Conservation (phyloP, 2,113 vertebrate species). For the Xenus cinereus region DNA sequence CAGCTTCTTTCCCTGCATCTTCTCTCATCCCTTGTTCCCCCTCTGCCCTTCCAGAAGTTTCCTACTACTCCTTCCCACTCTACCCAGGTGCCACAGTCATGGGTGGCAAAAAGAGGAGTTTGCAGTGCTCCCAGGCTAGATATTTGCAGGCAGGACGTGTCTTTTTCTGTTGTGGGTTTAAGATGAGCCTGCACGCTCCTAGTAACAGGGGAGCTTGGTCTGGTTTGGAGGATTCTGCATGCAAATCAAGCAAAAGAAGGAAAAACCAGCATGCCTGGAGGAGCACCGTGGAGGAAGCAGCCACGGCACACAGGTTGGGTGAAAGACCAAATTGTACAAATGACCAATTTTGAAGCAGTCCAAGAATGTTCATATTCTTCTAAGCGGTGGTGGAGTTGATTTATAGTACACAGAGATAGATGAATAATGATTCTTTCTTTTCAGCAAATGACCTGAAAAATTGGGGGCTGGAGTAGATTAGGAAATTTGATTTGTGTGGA, state of each 20-base stretch:
- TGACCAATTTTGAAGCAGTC: neutral
- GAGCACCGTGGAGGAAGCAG: neutral
- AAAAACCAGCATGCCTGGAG: neutral
- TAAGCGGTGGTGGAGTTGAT: neutral
- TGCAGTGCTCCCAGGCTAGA: neutral
- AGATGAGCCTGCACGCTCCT: neutral
- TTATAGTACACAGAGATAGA: neutral
- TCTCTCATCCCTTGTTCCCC: neutral
- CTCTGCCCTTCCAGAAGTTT: neutral
- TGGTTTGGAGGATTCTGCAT: too few species aligned
- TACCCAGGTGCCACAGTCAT: too few species aligned
- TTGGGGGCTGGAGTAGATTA: neutral
- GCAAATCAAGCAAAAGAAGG: neutral
- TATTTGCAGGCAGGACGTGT: neutral
- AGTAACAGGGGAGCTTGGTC: neutral
- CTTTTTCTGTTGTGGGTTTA: neutral
- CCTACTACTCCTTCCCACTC: neutral
- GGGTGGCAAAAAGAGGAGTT: neutral
- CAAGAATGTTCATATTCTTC: neutral
- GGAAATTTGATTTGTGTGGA: neutral
- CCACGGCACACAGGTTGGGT: neutral
- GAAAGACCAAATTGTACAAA: neutral
- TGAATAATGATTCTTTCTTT: neutral
- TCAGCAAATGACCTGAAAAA: neutral
- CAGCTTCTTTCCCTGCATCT: neutral